These are phyloP conservation scores for Parazoanthus swiftii DNA, from an alignment of 92 coral and sea anemone genomes.

Conservation along the genomic window DNA sequence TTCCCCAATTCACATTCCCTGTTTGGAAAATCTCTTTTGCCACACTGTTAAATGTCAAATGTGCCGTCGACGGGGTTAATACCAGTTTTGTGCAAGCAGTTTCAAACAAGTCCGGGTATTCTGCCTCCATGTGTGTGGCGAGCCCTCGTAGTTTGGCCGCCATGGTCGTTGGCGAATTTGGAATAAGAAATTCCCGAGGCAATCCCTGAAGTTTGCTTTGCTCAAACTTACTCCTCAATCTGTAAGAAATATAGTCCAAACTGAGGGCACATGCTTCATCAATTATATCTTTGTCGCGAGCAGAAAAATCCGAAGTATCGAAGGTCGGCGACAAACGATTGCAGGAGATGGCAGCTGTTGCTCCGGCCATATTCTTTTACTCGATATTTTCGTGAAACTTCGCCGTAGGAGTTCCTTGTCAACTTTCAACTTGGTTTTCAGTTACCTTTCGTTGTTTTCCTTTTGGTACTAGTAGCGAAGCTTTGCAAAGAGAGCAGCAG, in stretches of 20 bases:
- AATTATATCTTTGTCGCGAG: slow-evolving; percentile 66
- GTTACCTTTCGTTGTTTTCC: slow-evolving; percentile 32
- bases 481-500: slow-evolving; percentile 42
- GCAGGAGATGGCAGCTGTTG: slow-evolving; percentile 89
- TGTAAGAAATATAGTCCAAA: slow-evolving; percentile 86
- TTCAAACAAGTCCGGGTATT: slow-evolving; percentile 96
- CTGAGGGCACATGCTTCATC: slow-evolving; percentile 57
- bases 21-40: slow-evolving; percentile 94
- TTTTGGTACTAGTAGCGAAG: slow-evolving; percentile 20
- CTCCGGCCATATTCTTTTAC: slow-evolving; percentile 84
- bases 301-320: slow-evolving; percentile 74
- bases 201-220: slow-evolving; percentile 89
- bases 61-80: slow-evolving; percentile 82
- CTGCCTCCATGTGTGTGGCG: slow-evolving; percentile 95
- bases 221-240: slow-evolving; percentile 90
- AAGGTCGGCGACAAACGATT: slow-evolving; percentile 75
- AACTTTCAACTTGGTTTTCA: slow-evolving; percentile 29
- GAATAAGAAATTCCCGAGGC: slow-evolving; percentile 85
- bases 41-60: slow-evolving; percentile 80
- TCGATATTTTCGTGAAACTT: slow-evolving; percentile 24
- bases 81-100: slow-evolving; percentile 89
- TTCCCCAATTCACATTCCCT: slow-evolving; percentile 92
- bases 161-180: slow-evolving; percentile 76
- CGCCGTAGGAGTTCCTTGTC: slow-evolving; percentile 37
- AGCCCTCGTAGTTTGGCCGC: slow-evolving; percentile 76